Base-by-base conservation (phyloP, 1,140 invertebrate genomes). In the Bilobella aurantiaca region DNA sequence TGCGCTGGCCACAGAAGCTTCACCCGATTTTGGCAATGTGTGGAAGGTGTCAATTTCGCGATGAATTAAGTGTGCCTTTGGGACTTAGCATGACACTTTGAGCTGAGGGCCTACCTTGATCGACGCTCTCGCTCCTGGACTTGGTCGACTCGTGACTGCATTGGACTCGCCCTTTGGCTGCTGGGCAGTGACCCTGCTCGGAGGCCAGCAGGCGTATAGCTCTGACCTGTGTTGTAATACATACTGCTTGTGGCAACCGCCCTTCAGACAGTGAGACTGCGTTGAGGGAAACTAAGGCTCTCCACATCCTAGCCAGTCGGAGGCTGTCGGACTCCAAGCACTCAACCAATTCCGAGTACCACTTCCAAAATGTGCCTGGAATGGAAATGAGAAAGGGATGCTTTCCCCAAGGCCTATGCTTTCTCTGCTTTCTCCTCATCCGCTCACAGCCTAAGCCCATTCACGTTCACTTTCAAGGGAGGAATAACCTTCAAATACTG, bases 131-230 rank as follows among this genome's bases (percentile, higher is more conserved):
- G 8, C 49, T 53, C 49, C 49, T 12, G 49, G 5, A 12, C 49
- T 53, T 53, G 49, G 49, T 53, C 49, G 12, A 53, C 49, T 23
- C 49, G 14, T 12, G 49, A 53, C 49, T 53, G 49, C 49, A 53
- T 53, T 53, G 49, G 49, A 53, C 49, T 53, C 5, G 49, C 49
- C 49, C 49, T 53, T 53, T 53, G 49, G 25, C 49, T 53, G 25
- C 49, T 53, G 49, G 49, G 49, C 49, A 53, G 49, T 53, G 49
- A 53, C 49, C 49, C 49, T 53, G 49, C 49, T 18, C 49, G 49
- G 49, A 53, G 49, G 5, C 49, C 49, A 18, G 49, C 49, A 23
- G 49, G 23, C 49, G 49, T 53, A 23, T 53, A 53, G 23, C 49
- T 53, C 49, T 53, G 49, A 53, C 49, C 49, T 53, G 49, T 53